Evolutionary conservation across 2,113 vertebrate genomes (phyloP), one percentile per base, ranked within the genome.

Genomic region (Polypterus bichir): DNA sequence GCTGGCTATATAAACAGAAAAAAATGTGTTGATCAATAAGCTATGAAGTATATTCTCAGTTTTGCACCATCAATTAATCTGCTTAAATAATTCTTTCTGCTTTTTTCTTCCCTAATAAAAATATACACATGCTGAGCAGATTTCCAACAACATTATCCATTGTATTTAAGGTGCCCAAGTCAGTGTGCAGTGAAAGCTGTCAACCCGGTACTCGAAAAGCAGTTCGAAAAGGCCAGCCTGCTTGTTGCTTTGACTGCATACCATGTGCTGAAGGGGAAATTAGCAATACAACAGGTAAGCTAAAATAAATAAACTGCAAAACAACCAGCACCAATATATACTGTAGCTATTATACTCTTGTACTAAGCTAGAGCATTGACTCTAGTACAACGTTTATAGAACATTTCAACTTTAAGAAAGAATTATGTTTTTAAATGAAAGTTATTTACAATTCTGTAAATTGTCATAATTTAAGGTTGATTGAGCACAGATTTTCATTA

Each of bases 221-320:
- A 46, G 27, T n/a, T 48, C 44, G 45, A 10, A 57, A 63, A 9
- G 62, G 62, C 55, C 8, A 54, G 47, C 61, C 61, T 8, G 11
- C 5, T n/a, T 62, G 61, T 45, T 62, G 61, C 44, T 62, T 56
- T 6, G 62, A 63, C 44, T 57, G 62, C 6, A 7, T 63, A 63
- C 54, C 46, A 3, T 63, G 62, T 47, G 46, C 62, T 10, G 46
- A 55, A 8, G 62, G 53, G 7, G 62, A 58, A 44, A 58, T 58
- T 8, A 58, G 56, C 56, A 58, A 58, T 7, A 58, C 56, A 8
- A 58, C 56, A 44, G 56, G 56, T 58, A 44, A 45, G 56, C 51
- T 52, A 52, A 52, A 52, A 52, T 3, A 52, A 7, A 8, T 52
- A 52, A 9, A 7, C 10, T 52, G 7, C 7, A 7, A 52, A 52